phyloP scores from a whole-genome alignment of 2,797 vertebrate species.

The Pelodytes ibericus region DNA sequence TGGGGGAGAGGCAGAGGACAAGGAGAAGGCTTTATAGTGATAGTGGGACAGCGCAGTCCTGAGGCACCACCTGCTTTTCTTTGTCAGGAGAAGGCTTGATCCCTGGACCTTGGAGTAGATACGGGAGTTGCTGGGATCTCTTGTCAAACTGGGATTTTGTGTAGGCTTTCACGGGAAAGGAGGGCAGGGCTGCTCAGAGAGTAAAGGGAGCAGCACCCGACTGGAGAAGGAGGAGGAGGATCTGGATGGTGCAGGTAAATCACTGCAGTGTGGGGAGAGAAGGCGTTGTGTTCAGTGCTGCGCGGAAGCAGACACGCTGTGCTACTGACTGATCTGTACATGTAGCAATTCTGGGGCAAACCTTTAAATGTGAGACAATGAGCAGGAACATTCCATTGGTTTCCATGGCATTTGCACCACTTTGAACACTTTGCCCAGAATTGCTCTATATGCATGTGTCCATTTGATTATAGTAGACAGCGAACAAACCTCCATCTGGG shows the following conservation, averaged over 20 bases:
- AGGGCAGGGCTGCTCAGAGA: conserved; percentile 9
- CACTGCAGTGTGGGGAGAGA: conserved; percentile 11
- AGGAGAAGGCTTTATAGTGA: conserved; percentile 8
- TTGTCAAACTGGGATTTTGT: not conserved
- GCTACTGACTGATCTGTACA: not conserved
- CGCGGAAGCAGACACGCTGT: not conserved
- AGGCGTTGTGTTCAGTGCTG: conserved; percentile 8
- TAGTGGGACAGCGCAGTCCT: conserved; percentile 36
- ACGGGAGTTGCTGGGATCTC: not conserved
- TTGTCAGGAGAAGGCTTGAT: conserved; percentile 37
- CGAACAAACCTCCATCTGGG: too few species aligned
- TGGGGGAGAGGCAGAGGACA: conserved; percentile 5
- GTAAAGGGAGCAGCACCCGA: not conserved
- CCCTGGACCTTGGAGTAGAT: not conserved
- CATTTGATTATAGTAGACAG: too few species aligned
- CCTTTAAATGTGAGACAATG: too few species aligned
- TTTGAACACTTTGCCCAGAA: too few species aligned
- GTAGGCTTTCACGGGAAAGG: not conserved
- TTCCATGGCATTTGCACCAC: too few species aligned
- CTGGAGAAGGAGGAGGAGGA: conserved; percentile 11
- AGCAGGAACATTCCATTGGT: too few species aligned
- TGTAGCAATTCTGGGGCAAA: too few species aligned
- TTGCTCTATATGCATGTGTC: too few species aligned
- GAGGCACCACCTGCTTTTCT: conserved; percentile 42
- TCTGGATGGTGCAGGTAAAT: conserved; percentile 54